A percentile compares a stretch with the other conserved stretches of the same genome.
Evolutionary conservation across 2,888 invertebrate genomes (phyloP).

Genomic region (Brachypalpus laphriformis): DNA sequence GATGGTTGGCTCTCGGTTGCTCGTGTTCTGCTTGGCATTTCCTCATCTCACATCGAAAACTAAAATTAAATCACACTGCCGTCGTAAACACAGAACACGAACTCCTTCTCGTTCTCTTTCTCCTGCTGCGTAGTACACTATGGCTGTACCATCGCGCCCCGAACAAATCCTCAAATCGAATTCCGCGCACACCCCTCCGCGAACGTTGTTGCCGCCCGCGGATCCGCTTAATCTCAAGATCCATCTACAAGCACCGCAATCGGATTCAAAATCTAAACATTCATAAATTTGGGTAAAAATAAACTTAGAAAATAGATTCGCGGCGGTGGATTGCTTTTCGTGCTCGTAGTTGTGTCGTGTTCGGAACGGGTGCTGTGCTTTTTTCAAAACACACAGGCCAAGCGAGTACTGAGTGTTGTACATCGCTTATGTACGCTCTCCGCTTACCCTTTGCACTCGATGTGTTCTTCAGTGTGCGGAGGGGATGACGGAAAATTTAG

Average conservation of each 20-base stretch:
- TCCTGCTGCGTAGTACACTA: constrained; percentile 32
- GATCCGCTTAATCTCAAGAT: constrained; percentile 69
- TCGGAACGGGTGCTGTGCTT: constrained; percentile 62
- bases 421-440: constrained; percentile 36
- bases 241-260: constrained; percentile 70
- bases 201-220: constrained; percentile 30
- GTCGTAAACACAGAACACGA: constrained; percentile 73
- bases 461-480: neutral
- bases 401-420: constrained; percentile 66
- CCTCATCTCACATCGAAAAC: constrained; percentile 73
- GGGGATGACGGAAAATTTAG: neutral
- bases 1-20: constrained; percentile 67
- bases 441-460: constrained; percentile 44
- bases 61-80: constrained; percentile 73
- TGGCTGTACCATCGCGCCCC: neutral
- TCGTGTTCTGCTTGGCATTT: constrained; percentile 66
- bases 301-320: constrained; percentile 74
- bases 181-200: constrained; percentile 8
- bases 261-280: constrained; percentile 74
- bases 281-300: constrained; percentile 74
- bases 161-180: constrained; percentile 68
- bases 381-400: constrained; percentile 62
- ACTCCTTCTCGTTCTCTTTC: constrained; percentile 62
- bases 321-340: constrained; percentile 70
- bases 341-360: constrained; percentile 24